Percentiles rank a stretch among this genome's conserved stretches.
Evolutionary conservation across 2,113 vertebrate species (phyloP).

Genomic region (Chascanopsetta lugubris): DNA sequence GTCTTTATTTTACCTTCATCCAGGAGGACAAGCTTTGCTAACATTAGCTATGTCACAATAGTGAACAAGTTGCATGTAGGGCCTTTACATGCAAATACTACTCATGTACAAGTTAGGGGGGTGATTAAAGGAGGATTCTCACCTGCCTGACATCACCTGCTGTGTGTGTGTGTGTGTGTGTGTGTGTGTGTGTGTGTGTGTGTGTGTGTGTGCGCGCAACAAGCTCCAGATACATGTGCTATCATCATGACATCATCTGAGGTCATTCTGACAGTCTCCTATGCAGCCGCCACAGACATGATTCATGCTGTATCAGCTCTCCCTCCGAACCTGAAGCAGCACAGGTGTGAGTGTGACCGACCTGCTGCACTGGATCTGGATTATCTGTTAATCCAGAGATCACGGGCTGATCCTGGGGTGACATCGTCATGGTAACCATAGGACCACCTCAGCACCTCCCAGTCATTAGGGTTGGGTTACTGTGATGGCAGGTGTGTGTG

Average conservation of each 20-base stretch:
- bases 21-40: too few relatives aligned
- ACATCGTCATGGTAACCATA: conserved; percentile 2
- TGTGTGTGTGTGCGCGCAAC: too few relatives aligned
- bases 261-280: neutral
- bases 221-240: neutral
- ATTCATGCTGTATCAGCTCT: neutral
- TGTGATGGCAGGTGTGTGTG: conserved; percentile 41
- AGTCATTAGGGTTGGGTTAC: conserved; percentile 22
- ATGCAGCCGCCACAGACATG: neutral
- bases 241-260: neutral
- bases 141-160: too few relatives aligned
- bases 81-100: too few relatives aligned
- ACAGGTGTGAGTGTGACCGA: neutral
- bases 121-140: too few relatives aligned
- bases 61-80: too few relatives aligned
- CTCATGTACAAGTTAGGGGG: too few relatives aligned
- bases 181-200: too few relatives aligned
- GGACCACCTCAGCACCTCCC: conserved; percentile 12
- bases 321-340: neutral
- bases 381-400: neutral
- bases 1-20: too few relatives aligned
- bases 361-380: neutral
- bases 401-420: conserved; percentile 3
- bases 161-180: too few relatives aligned
- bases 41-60: too few relatives aligned